Evolutionary conservation across 2,888 invertebrate species (phyloP), one percentile per base, ranked within the genome.

Genomic region (Stomorhina lunata): DNA sequence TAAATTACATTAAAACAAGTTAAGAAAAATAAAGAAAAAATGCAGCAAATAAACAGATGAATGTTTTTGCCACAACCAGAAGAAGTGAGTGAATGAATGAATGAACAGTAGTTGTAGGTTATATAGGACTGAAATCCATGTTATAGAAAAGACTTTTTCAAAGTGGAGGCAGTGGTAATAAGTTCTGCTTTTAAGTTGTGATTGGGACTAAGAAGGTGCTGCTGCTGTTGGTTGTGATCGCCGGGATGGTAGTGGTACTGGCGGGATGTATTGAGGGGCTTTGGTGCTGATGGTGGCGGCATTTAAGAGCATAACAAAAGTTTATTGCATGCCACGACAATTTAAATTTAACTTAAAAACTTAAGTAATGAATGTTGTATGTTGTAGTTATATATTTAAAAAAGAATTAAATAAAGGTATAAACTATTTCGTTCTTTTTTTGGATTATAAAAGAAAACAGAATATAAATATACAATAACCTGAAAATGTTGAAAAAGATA

Each of bases 1-100:
- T 82, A 82, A 79, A 83, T 84, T 79, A 77, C 81, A 81, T 83
- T 83, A 76, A 83, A 81, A 84, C 79, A 76, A 79, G 78, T 77
- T 79, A 77, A 81, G 65, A 34, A n/a, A n/a, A n/a, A n/a, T n/a
- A n/a, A n/a, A n/a, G n/a, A n/a, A n/a, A n/a, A n/a, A n/a, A n/a
- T n/a, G 76, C 72, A 63, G 72, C 80, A 76, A 55, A 83, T 71
- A 83, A 79, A 73, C 63, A 81, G 77, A 81, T 84, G 75, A 80
- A 79, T 69, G 75, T 72, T 77, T 43, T 17, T n/a, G 17, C n/a
- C n/a, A n/a, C n/a, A n/a, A n/a, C n/a, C n/a, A 55, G 55, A 53
- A 53, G 10, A 34, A 25, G 9, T 43, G 59, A 40, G 29, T 22
- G 34, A 55, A 72, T 34, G 55, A 61, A 34, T 61, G 59, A 80